A percentile compares a stretch with the other conserved stretches of the same genome.
These are phyloP conservation scores for Drosophila flavopinicola DNA, from an alignment of 2,888 invertebrate genomes.

Conservation along the genomic window DNA sequence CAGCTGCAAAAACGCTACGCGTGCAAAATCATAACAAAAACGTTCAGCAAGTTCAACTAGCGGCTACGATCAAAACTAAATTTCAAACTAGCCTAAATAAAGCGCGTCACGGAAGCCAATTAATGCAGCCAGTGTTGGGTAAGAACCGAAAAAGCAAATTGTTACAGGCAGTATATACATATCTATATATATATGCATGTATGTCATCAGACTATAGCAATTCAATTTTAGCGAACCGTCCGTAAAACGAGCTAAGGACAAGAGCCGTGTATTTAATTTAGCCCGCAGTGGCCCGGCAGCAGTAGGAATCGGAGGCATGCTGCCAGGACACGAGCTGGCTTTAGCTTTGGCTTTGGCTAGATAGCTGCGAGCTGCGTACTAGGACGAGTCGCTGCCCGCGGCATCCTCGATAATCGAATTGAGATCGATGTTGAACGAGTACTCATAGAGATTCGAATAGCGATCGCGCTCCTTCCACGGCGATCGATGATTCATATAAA, in stretches of 20 bases:
- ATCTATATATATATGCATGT: conserved; percentile 17
- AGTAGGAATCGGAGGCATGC: conserved; percentile 56
- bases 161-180: conserved; percentile 9
- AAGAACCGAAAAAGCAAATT: conserved; percentile 16
- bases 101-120: conserved; percentile 70
- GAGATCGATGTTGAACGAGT: conserved; percentile 84
- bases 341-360: conserved; percentile 56
- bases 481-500: conserved; percentile 84
- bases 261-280: conserved; percentile 9
- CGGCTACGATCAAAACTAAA: conserved; percentile 10
- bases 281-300: conserved; percentile 49
- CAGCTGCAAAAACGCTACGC: conserved; percentile 49
- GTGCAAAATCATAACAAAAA: conserved; percentile 41
- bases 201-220: conserved; percentile 39
- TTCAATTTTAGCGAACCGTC: conserved; percentile 25
- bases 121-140: conserved; percentile 29
- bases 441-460: conserved; percentile 85
- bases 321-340: conserved; percentile 38
- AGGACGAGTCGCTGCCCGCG: conserved; percentile 85
- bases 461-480: conserved; percentile 84
- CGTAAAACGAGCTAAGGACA: conserved; percentile 29
- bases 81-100: conserved; percentile 38
- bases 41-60: conserved; percentile 25
- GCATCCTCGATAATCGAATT: conserved; percentile 85
- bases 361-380: conserved; percentile 81